Conservation (phyloP, 1,140 invertebrate genomes). For the Thaumetopoea pityocampa region DNA sequence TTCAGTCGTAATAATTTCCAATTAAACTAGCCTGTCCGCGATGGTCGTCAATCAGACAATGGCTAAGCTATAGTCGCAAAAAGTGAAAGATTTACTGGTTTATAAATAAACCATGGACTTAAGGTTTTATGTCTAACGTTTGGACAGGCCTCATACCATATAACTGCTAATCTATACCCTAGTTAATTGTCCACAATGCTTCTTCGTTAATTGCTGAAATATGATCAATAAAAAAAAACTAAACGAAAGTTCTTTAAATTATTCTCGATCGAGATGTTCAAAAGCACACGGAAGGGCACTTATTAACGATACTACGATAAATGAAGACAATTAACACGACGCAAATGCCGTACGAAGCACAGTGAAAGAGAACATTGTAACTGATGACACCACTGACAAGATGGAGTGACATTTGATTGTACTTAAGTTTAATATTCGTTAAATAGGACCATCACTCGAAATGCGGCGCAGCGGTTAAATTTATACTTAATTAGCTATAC, state of each 20-base stretch:
- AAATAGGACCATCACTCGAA: conserved; percentile 43
- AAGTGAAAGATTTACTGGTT: conserved; percentile 4
- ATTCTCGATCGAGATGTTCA: conserved; percentile 13
- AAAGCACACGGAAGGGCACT: conserved; percentile 10
- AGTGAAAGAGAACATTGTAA: conserved; percentile 36
- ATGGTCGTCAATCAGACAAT: conserved; percentile 16
- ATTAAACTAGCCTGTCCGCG: conserved; percentile 11
- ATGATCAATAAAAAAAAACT: too few species aligned
- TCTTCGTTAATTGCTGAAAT: too few species aligned
- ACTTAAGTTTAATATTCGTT: conserved; percentile 48
- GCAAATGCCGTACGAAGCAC: conserved; percentile 32
- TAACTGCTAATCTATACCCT: too few species aligned
- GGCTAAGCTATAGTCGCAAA: conserved; percentile 10
- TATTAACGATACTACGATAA: conserved; percentile 53
- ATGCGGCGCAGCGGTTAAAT: conserved; percentile 50
- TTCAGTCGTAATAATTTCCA: conserved; percentile 17
- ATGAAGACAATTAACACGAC: conserved; percentile 46
- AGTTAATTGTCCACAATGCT: too few species aligned
- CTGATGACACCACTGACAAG: conserved; percentile 45
- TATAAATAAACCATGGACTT: too few species aligned
- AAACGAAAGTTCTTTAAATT: conserved; percentile 6
- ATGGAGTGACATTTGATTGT: conserved; percentile 56
- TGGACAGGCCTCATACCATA: too few species aligned
- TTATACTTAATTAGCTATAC: conserved; percentile 42
- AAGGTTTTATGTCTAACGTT: too few species aligned